phyloP scores from a whole-genome alignment of 1,140 invertebrate genomes.

The Lethocerus indicus region DNA sequence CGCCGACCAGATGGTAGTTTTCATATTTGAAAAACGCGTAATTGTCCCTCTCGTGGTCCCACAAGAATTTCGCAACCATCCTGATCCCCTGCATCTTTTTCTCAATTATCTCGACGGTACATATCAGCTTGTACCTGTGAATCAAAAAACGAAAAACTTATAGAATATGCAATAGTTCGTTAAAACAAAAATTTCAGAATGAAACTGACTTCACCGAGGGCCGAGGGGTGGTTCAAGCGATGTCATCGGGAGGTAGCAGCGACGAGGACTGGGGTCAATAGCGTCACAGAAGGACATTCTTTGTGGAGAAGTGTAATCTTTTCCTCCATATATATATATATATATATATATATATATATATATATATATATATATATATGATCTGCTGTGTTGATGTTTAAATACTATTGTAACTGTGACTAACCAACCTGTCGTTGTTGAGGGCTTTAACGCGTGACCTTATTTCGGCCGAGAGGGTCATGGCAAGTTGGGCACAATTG shows the following conservation, averaged over 20 bases:
- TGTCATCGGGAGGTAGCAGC: background rate
- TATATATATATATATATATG: background rate
- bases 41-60: constrained; percentile 10
- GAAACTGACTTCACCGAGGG: background rate
- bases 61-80: constrained; percentile 5
- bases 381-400: too few species aligned
- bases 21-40: constrained; percentile 6
- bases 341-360: background rate
- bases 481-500: constrained; percentile 4
- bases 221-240: background rate
- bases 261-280: background rate
- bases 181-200: background rate
- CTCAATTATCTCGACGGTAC: constrained; percentile 9
- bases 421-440: constrained; percentile 10
- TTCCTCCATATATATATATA: background rate
- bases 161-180: background rate
- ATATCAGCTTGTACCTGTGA: constrained; percentile 9
- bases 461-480: constrained; percentile 4
- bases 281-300: background rate
- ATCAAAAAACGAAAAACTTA: background rate
- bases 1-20: constrained; percentile 9
- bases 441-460: constrained; percentile 5
- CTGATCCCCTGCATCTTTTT: constrained; percentile 10
- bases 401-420: too few species aligned
- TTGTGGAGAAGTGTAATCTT: background rate